Evolutionary conservation across 1,140 invertebrate species (phyloP).

Genomic region (Bombus confusus): DNA sequence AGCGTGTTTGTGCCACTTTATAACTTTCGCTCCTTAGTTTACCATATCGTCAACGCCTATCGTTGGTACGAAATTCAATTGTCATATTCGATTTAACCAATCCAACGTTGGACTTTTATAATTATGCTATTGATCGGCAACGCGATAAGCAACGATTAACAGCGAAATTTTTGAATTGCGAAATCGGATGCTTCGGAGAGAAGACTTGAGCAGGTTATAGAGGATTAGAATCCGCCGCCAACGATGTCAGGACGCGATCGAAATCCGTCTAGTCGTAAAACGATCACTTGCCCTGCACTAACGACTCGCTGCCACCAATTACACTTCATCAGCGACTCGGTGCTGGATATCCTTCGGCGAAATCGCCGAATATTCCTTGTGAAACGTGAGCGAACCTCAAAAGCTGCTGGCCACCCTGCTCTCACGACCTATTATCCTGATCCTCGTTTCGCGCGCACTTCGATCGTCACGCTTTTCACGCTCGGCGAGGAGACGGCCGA

Average conservation of each 20-base stretch:
- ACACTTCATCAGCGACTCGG: background rate
- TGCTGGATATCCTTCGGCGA: background rate
- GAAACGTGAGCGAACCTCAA: slow-evolving; percentile 11
- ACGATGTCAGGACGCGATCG: background rate
- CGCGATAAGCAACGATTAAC: no score
- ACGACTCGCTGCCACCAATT: background rate
- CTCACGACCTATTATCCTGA: background rate
- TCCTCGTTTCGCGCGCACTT: slow-evolving; percentile 23
- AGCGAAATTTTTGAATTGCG: fast-evolving
- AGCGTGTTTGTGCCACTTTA: background rate
- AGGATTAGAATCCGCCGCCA: background rate
- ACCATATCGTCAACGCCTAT: no score
- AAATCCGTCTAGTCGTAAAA: background rate
- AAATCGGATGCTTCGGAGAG: no score
- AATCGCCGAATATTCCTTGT: background rate
- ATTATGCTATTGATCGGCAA: no score
- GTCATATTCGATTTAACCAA: no score
- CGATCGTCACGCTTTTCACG: slow-evolving; percentile 24
- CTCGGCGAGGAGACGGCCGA: background rate
- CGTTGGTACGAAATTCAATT: no score
- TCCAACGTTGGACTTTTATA: no score
- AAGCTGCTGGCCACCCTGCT: slow-evolving; percentile 3
- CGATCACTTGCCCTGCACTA: background rate
- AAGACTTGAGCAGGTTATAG: background rate
- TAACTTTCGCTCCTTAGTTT: background rate